These are phyloP conservation scores for Drosophila watanabei DNA, from an alignment of 1,140 invertebrate genomes.

Conservation along the genomic window DNA sequence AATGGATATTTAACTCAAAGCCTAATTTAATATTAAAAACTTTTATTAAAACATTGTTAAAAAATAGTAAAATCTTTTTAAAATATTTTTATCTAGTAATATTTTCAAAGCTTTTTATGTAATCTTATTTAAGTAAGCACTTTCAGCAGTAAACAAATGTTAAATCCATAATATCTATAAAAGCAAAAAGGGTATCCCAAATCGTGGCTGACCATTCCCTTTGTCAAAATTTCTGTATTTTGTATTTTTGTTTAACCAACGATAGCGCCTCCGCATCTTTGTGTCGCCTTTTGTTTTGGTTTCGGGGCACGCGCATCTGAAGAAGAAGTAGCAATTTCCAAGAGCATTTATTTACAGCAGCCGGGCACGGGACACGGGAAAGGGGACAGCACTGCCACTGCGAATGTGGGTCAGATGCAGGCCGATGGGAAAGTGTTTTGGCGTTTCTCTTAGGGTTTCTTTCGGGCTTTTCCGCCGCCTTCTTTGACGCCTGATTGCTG, in stretches of 20 bases:
- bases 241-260: slow-evolving; percentile 37
- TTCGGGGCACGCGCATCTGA: slow-evolving; percentile 50
- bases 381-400: not conserved
- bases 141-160: not conserved
- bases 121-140: not conserved
- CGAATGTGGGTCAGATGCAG: slow-evolving; percentile 68
- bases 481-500: slow-evolving; percentile 76
- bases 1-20: too few species aligned
- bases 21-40: too few species aligned
- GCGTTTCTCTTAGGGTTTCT: slow-evolving; percentile 43
- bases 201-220: not conserved
- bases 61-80: too few species aligned
- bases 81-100: too few species aligned
- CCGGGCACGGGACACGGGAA: slow-evolving; percentile 14
- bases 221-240: not conserved
- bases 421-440: slow-evolving; percentile 70
- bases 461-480: slow-evolving; percentile 39
- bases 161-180: not conserved
- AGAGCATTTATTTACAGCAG: slow-evolving; percentile 41
- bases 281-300: slow-evolving; percentile 51
- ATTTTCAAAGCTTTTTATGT: too few species aligned
- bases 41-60: too few species aligned
- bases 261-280: slow-evolving; percentile 46
- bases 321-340: slow-evolving; percentile 21
- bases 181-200: not conserved